Evolutionary conservation across 2,113 vertebrate species (phyloP).

Genomic region (Grammomys surdaster): DNA sequence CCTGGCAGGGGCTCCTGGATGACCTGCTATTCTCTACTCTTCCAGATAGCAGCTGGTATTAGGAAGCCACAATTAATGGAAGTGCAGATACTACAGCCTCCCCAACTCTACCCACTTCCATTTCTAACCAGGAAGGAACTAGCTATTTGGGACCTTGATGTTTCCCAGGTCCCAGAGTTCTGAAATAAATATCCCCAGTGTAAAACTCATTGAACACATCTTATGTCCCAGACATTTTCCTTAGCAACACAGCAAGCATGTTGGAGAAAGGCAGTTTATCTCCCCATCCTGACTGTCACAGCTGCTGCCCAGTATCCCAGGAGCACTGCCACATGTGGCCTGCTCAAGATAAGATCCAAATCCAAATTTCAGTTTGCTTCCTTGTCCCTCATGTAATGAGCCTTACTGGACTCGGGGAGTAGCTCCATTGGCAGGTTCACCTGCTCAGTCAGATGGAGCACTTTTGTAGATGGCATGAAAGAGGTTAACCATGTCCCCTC

Average conservation of each 20-base stretch:
- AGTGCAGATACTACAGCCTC: too few species aligned
- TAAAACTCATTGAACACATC: not conserved
- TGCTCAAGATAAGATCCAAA: not conserved
- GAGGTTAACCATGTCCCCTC: too few species aligned
- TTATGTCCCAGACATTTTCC: too few species aligned
- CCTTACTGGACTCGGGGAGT: not conserved
- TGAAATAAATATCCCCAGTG: not conserved
- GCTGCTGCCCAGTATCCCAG: not conserved
- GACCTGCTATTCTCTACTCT: not conserved
- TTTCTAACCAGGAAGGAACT: not conserved
- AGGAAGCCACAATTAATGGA: not conserved
- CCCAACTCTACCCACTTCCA: not conserved
- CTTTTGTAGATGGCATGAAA: too few species aligned
- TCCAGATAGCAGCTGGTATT: not conserved
- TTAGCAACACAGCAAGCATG: not conserved
- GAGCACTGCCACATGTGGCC: not conserved
- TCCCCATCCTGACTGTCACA: not conserved
- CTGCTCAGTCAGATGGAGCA: too few species aligned
- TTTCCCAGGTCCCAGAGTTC: too few species aligned
- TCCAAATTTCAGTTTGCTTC: not conserved
- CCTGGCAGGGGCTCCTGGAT: too few species aligned
- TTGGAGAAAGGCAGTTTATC: not conserved
- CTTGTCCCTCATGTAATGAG: not conserved
- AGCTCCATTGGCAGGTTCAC: too few species aligned
- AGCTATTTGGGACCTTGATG: not conserved